Conservation (phyloP, 2,888 invertebrate species). For the Caenorhabditis sp. region DNA sequence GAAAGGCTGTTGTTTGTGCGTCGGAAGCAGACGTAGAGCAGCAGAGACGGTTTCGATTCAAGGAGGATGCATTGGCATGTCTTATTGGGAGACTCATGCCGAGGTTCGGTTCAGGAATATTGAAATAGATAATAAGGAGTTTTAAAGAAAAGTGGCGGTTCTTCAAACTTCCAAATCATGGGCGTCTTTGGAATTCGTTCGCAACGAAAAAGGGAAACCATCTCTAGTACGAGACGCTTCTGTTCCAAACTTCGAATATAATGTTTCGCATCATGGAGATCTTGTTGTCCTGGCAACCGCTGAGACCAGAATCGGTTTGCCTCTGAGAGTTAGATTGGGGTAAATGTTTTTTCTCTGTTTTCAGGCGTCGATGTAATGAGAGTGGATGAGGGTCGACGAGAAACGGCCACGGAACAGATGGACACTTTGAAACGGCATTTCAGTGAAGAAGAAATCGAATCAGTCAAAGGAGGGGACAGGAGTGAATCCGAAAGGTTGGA, state of each 20-base stretch:
- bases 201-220: conserved; percentile 82
- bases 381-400: conserved; percentile 74
- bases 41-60: conserved; percentile 73
- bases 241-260: conserved; percentile 71
- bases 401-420: conserved; percentile 59
- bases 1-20: conserved; percentile 75
- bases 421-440: conserved; percentile 63
- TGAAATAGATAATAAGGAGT: too few relatives aligned
- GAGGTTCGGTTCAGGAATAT: conserved; percentile 51
- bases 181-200: conserved; percentile 73
- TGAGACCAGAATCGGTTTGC: conserved; percentile 29
- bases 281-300: conserved; percentile 75
- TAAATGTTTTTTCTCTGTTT: too few relatives aligned
- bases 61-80: conserved; percentile 79
- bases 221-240: conserved; percentile 65
- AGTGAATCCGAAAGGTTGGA: conserved; percentile 45
- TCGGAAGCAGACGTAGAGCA: conserved; percentile 76
- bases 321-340: not conserved
- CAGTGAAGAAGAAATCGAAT: conserved; percentile 71
- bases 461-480: conserved; percentile 69
- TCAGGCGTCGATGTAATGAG: conserved; percentile 83
- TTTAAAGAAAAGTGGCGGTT: conserved; percentile 50
- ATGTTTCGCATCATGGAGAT: conserved; percentile 83
- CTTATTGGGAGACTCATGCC: conserved; percentile 79
- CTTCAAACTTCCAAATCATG: conserved; percentile 59